A percentile compares a stretch with the other conserved stretches of the same genome.
Evolutionary conservation across 1,140 invertebrate species (phyloP).

Genomic region (Lepidurus packardi): DNA sequence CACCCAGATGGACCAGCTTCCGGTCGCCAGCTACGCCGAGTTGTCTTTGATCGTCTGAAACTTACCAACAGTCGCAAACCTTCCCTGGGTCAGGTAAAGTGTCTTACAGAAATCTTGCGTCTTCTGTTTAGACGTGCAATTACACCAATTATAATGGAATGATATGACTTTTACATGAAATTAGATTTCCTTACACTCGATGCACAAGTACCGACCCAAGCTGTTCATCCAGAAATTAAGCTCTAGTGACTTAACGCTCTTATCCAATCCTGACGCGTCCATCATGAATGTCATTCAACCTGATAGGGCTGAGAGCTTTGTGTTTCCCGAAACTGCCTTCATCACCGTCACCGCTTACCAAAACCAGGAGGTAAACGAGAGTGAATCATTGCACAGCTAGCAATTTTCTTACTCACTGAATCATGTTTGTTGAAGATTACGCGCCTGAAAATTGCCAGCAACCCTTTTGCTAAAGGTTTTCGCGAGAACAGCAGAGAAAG

Average conservation of each 20-base stretch:
- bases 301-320: slow-evolving; percentile 44
- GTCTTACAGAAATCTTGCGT: background rate
- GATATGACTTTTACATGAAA: slow-evolving; percentile 23
- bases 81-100: slow-evolving; percentile 53
- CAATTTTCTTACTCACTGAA: background rate
- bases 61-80: slow-evolving; percentile 54
- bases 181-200: slow-evolving; percentile 52
- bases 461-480: slow-evolving; percentile 56
- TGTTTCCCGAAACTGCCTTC: slow-evolving; percentile 53
- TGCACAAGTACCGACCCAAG: slow-evolving; percentile 53
- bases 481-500: slow-evolving; percentile 42
- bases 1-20: slow-evolving; percentile 55
- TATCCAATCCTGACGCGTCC: slow-evolving; percentile 28
- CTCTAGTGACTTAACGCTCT: slow-evolving; percentile 16
- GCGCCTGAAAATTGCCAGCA: slow-evolving; percentile 53
- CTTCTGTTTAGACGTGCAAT: background rate
- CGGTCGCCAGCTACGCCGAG: slow-evolving; percentile 44
- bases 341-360: slow-evolving; percentile 58
- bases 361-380: slow-evolving; percentile 52
- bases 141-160: background rate
- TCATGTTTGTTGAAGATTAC: slow-evolving; percentile 49
- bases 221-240: slow-evolving; percentile 45
- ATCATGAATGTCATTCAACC: background rate
- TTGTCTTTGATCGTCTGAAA: slow-evolving; percentile 58
- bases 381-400: slow-evolving; percentile 41